Conservation (phyloP, 1,140 invertebrate species). For the Leptopilina clavipes region DNA sequence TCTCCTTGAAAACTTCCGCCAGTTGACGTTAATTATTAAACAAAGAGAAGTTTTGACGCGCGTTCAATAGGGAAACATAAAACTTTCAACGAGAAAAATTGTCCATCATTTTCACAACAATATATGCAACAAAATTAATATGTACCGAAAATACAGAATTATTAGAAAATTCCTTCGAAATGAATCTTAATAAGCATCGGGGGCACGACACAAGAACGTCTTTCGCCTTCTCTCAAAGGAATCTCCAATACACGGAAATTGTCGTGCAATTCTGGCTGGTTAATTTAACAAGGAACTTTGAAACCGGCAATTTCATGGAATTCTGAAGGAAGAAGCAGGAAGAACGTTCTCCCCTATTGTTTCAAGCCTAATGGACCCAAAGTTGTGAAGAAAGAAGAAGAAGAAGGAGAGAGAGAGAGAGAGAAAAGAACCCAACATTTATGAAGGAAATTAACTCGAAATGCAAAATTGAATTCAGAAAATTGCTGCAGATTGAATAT, state of each 20-base stretch:
- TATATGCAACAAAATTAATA: background rate
- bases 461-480: slow-evolving; percentile 15
- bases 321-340: slow-evolving; percentile 15
- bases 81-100: background rate
- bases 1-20: background rate
- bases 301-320: slow-evolving; percentile 29
- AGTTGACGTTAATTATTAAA: background rate
- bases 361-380: slow-evolving; percentile 24
- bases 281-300: slow-evolving; percentile 29
- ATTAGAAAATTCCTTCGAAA: background rate
- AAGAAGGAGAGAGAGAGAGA: slow-evolving; percentile 1
- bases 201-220: no score
- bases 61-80: background rate
- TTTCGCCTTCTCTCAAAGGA: background rate
- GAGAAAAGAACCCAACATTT: no score
- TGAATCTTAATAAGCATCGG: slow-evolving; percentile 26
- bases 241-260: slow-evolving; percentile 22
- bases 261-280: slow-evolving; percentile 32
- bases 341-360: slow-evolving; percentile 16
- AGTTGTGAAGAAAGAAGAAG: background rate
- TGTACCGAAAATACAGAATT: background rate
- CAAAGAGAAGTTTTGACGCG: background rate
- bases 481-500: background rate
- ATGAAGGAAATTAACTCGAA: background rate
- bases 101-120: no score